These are phyloP conservation scores for Pygmarrhopalites habei DNA, from an alignment of 1,140 invertebrate species.

Conservation along the genomic window DNA sequence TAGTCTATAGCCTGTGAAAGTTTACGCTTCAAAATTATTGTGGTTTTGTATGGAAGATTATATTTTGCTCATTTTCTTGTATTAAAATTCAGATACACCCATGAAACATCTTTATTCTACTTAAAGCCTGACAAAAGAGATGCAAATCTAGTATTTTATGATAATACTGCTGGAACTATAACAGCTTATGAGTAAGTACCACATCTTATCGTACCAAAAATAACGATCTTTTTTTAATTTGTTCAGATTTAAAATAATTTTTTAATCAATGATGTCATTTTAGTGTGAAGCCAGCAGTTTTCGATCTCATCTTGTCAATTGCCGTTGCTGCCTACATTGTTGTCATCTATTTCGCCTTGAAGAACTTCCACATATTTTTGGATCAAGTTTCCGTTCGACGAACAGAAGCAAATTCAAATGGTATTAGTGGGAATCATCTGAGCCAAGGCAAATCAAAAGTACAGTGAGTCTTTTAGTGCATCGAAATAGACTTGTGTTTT, in stretches of 20 bases:
- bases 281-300: slow-evolving; percentile 93
- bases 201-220: slow-evolving; percentile 8
- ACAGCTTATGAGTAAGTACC: slow-evolving; percentile 75
- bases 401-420: background rate
- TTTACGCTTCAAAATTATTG: background rate
- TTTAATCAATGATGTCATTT: no score
- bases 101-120: slow-evolving; percentile 61
- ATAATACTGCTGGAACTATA: slow-evolving; percentile 65
- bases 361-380: slow-evolving; percentile 6
- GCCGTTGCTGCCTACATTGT: slow-evolving; percentile 75
- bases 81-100: slow-evolving; percentile 56
- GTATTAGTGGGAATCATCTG: background rate
- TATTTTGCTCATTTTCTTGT: no score
- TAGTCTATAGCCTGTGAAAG: no score
- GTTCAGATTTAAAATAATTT: slow-evolving; percentile 3
- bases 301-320: slow-evolving; percentile 87
- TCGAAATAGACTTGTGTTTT: no score
- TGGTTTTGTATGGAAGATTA: background rate
- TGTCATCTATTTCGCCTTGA: slow-evolving; percentile 71
- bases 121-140: slow-evolving; percentile 73
- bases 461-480: no score
- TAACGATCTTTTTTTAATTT: slow-evolving; percentile 29
- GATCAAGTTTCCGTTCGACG: background rate
- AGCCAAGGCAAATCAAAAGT: background rate
- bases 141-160: slow-evolving; percentile 88